A percentile compares a stretch with the other conserved stretches of the same genome.
Evolutionary conservation across 2,888 invertebrate species (phyloP).

Genomic region (Metalampra italica): DNA sequence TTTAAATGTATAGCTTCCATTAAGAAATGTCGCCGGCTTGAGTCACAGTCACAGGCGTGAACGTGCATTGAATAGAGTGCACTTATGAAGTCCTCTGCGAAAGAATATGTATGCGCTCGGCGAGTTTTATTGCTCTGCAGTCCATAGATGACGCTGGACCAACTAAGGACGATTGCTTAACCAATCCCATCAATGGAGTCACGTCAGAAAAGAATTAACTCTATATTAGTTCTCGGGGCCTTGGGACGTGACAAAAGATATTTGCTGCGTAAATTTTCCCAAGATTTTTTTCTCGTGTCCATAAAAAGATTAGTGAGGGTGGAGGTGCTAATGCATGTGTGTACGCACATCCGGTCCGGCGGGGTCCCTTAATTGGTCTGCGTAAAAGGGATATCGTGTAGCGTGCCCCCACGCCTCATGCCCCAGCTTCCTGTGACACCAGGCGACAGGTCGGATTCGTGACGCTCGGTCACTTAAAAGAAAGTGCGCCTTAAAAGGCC

Average conservation of each 20-base stretch:
- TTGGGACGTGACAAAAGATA: conserved; percentile 32
- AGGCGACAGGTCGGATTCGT: conserved; percentile 43
- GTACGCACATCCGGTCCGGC: conserved; percentile 70
- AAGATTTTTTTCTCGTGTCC: conserved; percentile 44
- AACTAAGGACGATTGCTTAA: conserved; percentile 54
- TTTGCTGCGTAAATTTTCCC: conserved; percentile 47
- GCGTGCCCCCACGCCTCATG: conserved; percentile 43
- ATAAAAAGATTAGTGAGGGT: conserved; percentile 70
- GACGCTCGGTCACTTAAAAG: conserved; percentile 40
- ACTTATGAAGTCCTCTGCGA: conserved; percentile 33
- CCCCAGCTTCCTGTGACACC: conserved; percentile 53
- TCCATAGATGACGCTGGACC: conserved; percentile 39
- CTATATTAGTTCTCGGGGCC: conserved; percentile 22
- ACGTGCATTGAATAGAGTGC: conserved; percentile 53
- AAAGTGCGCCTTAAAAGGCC: conserved; percentile 42
- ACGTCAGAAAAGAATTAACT: conserved; percentile 32
- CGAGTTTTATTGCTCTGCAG: conserved; percentile 47
- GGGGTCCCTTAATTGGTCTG: conserved; percentile 74
- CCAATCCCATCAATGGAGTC: conserved; percentile 50
- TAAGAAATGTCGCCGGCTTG: conserved; percentile 24
- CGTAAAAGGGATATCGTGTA: conserved; percentile 78
- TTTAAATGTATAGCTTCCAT: conserved; percentile 15
- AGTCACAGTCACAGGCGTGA: neutral
- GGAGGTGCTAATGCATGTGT: conserved; percentile 73
- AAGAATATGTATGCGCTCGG: conserved; percentile 36